Conservation (phyloP, 2,888 invertebrate genomes). For the Panopea generosa region DNA sequence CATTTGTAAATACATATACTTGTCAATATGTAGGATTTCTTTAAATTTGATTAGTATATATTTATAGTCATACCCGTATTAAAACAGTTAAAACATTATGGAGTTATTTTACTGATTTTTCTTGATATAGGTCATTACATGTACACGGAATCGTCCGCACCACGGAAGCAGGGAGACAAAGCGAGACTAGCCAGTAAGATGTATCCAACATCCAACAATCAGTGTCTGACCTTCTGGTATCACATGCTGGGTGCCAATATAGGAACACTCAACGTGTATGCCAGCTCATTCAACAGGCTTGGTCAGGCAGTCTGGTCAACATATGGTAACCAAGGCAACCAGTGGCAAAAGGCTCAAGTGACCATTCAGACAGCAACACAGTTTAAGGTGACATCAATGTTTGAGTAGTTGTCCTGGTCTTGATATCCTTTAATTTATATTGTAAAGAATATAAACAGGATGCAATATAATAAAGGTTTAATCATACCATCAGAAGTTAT, state of each 20-base stretch:
- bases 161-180: conserved; percentile 66
- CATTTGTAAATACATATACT: too few species aligned
- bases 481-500: too few species aligned
- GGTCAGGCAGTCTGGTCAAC: conserved; percentile 71
- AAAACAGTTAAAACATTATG: too few species aligned
- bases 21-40: too few species aligned
- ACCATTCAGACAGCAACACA: conserved; percentile 67
- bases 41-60: too few species aligned
- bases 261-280: conserved; percentile 76
- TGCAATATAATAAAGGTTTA: too few species aligned
- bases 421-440: too few species aligned
- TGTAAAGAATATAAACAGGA: too few species aligned
- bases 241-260: conserved; percentile 80
- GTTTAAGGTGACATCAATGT: conserved; percentile 71
- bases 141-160: conserved; percentile 74
- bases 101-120: too few species aligned
- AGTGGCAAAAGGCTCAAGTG: conserved; percentile 77
- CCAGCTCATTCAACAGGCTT: conserved; percentile 58
- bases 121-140: conserved; percentile 74
- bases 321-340: conserved; percentile 76
- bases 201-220: conserved; percentile 66
- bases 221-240: conserved; percentile 82
- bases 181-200: conserved; percentile 73
- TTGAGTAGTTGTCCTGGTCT: too few species aligned
- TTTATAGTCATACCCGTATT: too few species aligned